Base-by-base conservation (phyloP, 2,888 invertebrate species). In the Drosophila demipolita region DNA sequence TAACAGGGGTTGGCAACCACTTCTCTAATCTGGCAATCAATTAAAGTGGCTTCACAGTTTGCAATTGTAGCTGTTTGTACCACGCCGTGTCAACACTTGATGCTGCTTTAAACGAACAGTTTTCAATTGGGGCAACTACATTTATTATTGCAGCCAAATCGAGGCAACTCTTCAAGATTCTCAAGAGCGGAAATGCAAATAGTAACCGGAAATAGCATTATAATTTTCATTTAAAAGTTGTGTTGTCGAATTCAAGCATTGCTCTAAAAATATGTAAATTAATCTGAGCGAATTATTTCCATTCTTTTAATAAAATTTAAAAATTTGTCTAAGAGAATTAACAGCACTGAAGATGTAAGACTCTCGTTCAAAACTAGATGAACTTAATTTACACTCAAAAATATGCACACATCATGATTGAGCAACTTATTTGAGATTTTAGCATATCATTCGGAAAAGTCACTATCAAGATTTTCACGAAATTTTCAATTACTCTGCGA, bases 11-110 rank as follows among this genome's bases (percentile, higher is more conserved):
- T 0, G 29, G 1, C 5, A 29, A 29, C 38, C 15, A 40, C 40
- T 40, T 58, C 63, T 64, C 69, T 77, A 66, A 72, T 68, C 75
- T 69, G 63, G 78, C 78, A 75, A 78, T 78, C 78, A 78, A 78
- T 66, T 78, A 78, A 78, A 78, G 72, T 68, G 60, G 55, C 72
- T 52, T 78, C 33, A 29, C 53, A 32, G 48, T 59, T 60, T 20
- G 36, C 32, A 64, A 59, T 36, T 66, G 36, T 40, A 48, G n/a
- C n/a, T 29, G n/a, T 66, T 36, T 40, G 48, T 58, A 49, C 12
- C 48, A 38, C n/a, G 20, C 7, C 38, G 6, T 20, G 53, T 59
- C 50, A 53, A 32, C 55, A 73, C 33, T 55, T 45, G 12, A 61
- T 11, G 36, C 29, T 11, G 36, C 29, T 36, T 54, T 38, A 15